Conservation (phyloP, 2,113 vertebrate species). For the Excalfactoria chinensis region DNA sequence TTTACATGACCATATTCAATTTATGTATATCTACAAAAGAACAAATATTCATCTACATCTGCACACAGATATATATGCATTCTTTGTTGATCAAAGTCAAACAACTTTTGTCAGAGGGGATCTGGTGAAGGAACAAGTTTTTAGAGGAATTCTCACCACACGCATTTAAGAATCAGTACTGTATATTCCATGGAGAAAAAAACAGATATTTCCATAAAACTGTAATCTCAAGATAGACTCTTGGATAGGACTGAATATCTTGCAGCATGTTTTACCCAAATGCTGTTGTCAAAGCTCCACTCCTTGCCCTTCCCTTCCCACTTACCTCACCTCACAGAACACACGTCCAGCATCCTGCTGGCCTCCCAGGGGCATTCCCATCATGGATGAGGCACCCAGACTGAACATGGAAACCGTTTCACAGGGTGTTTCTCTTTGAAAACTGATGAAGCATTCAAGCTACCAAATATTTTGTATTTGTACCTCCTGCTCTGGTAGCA, state of each 20-base stretch:
- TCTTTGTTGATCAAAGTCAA: not conserved
- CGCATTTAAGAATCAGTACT: rapidly evolving
- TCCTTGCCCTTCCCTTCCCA: not conserved
- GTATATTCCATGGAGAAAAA: rapidly evolving
- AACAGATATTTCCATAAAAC: not conserved
- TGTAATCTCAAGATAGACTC: not conserved
- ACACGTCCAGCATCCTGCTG: not conserved
- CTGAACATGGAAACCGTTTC: not conserved
- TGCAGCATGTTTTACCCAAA: rapidly evolving
- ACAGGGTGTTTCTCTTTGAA: not conserved
- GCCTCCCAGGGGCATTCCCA: not conserved
- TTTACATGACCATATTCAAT: not conserved
- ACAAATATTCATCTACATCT: not conserved
- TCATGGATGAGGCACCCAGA: rapidly evolving
- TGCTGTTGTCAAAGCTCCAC: not conserved
- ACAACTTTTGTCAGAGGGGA: not conserved
- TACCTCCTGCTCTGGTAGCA: not conserved
- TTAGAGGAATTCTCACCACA: not conserved
- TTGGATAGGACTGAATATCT: not conserved
- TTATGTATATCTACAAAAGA: not conserved
- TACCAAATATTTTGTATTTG: not conserved
- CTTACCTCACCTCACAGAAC: not conserved
- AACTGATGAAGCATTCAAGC: not conserved
- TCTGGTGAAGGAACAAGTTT: not conserved
- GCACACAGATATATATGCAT: not conserved